phyloP scores from a whole-genome alignment of 2,797 vertebrate species.

The Morelia viridis region DNA sequence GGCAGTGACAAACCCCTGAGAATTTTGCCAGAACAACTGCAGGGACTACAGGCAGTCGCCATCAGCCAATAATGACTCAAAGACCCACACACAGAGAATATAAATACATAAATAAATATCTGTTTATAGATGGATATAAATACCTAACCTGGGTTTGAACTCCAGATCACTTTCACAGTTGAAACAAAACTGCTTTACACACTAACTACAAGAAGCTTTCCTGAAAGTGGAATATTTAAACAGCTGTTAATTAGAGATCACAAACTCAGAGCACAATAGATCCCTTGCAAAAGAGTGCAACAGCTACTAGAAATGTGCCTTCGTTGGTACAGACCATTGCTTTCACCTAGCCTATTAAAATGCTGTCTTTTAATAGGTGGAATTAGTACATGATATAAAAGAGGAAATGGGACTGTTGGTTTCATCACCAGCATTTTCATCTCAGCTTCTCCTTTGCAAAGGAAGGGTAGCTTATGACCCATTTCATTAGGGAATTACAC shows the following conservation, averaged over 20 bases:
- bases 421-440: slow-evolving; percentile 48
- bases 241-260: slow-evolving; percentile 36
- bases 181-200: slow-evolving; percentile 7
- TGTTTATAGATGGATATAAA: not conserved
- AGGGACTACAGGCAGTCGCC: not conserved
- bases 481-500: slow-evolving; percentile 40
- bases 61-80: not conserved
- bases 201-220: slow-evolving; percentile 22
- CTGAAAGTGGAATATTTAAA: slow-evolving; percentile 30
- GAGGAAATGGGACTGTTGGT: slow-evolving; percentile 38
- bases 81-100: not conserved
- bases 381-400: slow-evolving; percentile 48
- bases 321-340: slow-evolving; percentile 38
- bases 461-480: slow-evolving; percentile 25
- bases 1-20: not conserved
- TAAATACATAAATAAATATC: not conserved
- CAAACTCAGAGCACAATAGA: not conserved
- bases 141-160: not conserved
- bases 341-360: slow-evolving; percentile 31
- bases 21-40: not conserved
- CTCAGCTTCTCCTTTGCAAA: slow-evolving; percentile 35
- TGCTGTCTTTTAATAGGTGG: slow-evolving; percentile 16
- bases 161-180: slow-evolving; percentile 24
- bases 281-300: not conserved
- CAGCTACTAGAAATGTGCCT: not conserved